Percentiles rank a stretch among this genome's conserved stretches.
Evolutionary conservation across 64 coral and sea anemone genomes (phyloP).

Genomic region (Stylophora pistillata): DNA sequence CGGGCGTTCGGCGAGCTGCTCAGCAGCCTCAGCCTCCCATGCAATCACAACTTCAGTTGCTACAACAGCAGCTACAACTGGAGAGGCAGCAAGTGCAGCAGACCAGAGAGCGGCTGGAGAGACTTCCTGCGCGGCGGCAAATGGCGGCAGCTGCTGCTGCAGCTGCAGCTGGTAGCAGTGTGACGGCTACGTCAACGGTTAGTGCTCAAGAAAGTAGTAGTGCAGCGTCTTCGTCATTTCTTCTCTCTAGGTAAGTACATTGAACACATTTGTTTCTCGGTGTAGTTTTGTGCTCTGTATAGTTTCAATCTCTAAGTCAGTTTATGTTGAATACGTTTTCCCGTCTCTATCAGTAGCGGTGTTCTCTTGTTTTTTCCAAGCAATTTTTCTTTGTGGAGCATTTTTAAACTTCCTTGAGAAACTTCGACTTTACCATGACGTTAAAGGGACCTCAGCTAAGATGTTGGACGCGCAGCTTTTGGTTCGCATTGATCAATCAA

Average conservation of each 20-base stretch:
- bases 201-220: conserved; percentile 70
- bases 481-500: too few relatives aligned
- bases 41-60: conserved; percentile 92
- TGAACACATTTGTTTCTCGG: background rate
- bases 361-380: too few relatives aligned
- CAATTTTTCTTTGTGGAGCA: too few relatives aligned
- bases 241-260: conserved; percentile 83
- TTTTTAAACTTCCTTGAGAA: too few relatives aligned
- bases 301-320: background rate
- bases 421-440: too few relatives aligned
- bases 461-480: too few relatives aligned
- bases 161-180: conserved; percentile 41
- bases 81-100: conserved; percentile 98
- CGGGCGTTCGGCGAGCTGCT: conserved; percentile 86
- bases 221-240: conserved; percentile 85
- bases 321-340: too few relatives aligned
- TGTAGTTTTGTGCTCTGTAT: background rate
- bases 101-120: conserved; percentile 90
- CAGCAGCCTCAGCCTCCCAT: conserved; percentile 93
- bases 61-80: conserved; percentile 93
- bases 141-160: conserved; percentile 59
- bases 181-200: conserved; percentile 43
- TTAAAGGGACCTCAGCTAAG: too few relatives aligned
- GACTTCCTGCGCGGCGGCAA: conserved; percentile 76
- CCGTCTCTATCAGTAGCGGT: too few relatives aligned